Percentiles rank a stretch among this genome's conserved stretches.
phyloP scores from a whole-genome alignment of 2,113 vertebrate genomes.

The Vulpes vulpes region DNA sequence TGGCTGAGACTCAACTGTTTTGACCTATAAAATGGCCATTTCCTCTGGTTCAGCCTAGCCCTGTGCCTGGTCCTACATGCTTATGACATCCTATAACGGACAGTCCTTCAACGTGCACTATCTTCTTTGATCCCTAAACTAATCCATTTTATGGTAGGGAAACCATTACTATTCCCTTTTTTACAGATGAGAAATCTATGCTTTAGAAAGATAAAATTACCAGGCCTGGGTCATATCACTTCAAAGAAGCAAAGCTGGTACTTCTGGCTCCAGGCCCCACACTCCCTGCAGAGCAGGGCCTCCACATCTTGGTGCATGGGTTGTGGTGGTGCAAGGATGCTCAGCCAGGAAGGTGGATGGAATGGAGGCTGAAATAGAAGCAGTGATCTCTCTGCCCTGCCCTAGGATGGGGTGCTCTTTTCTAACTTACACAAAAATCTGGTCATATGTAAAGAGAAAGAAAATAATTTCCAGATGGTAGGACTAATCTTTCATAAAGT shows the following conservation, averaged over 20 bases:
- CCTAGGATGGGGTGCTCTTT: not conserved
- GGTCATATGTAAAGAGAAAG: not conserved
- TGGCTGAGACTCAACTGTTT: not conserved
- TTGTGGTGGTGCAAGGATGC: too few species aligned
- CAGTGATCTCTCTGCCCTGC: not conserved
- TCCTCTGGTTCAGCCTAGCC: not conserved
- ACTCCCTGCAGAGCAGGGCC: accelerated
- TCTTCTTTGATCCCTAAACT: not conserved
- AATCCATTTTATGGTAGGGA: not conserved
- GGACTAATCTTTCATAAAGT: not conserved
- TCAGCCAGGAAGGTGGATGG: not conserved
- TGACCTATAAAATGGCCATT: not conserved
- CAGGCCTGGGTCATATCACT: too few species aligned
- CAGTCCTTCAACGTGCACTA: not conserved
- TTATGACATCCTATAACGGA: not conserved
- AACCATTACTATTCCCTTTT: not conserved
- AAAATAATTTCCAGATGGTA: not conserved
- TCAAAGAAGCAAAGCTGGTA: not conserved
- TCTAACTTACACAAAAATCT: not conserved
- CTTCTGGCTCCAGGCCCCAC: not conserved
- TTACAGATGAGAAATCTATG: not conserved
- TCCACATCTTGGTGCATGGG: accelerated
- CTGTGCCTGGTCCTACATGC: not conserved
- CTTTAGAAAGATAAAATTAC: not conserved
- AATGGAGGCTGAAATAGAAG: not conserved